Base-by-base conservation (phyloP, 2,888 invertebrate species). In the Callimorpha dominula region DNA sequence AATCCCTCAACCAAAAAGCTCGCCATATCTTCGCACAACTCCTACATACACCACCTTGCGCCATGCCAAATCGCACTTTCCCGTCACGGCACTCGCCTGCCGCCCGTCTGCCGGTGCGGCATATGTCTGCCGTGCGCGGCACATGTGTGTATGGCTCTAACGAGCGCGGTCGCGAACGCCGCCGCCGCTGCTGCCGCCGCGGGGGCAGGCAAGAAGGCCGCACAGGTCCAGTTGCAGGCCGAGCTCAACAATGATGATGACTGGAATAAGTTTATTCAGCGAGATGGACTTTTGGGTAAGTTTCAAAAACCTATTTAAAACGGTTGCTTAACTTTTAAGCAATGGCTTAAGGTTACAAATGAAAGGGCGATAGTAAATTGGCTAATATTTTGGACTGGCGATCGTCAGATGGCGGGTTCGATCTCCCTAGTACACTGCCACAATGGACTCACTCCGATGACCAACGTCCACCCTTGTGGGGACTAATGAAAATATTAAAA, bases 221-320 rank as follows among this genome's bases (percentile, higher is more conserved):
- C 96, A 63, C 97, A 97, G 78, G 97, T 97, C 17, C 97, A 98
- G 85, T 92, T 98, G 74, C 98, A 98, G 93, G 96, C 97, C 0
- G 99, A 99, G 88, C 96, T 99, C 60, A 97, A 96, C 82, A 97
- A 96, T 2, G 98, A 99, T 83, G 99, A 99, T 75, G 99, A 99
- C 71, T 98, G 98, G 97, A 96, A 97, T 70, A 97, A 97, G 89
- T 97, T 98, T 83, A 86, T 99, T 64, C 95, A 96, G 68, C 96
- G 97, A 82, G 97, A 97, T 75, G 99, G 99, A 79, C 93, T 99
- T 17, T 93, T 98, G 75, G 97, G 98, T 98, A 87, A 91, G 94
- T 90, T 64, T 42, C 17, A n/a, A 31, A 46, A 46, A 9, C 2
- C 31, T 31, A 31, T 31, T 31, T 31, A 31, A 31, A 31, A 31